Percentiles rank a stretch among this genome's conserved stretches.
Conservation (phyloP, 1,140 invertebrate genomes). For the Anoplophora glabripennis region DNA sequence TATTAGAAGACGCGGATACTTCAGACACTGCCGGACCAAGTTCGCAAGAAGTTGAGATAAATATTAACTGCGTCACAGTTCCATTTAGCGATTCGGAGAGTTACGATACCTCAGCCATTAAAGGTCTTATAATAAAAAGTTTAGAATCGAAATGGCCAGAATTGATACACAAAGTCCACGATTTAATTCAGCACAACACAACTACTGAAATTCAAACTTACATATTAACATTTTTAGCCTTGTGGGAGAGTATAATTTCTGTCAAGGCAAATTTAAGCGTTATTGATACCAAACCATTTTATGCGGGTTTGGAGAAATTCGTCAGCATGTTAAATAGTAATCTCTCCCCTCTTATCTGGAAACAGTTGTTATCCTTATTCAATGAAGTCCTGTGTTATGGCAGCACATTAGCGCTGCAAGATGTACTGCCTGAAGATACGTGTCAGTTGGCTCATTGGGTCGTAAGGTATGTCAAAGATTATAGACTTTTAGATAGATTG, state of each 20-base stretch:
- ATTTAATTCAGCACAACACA: constrained; percentile 57
- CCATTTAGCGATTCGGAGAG: constrained; percentile 73
- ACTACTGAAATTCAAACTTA: constrained; percentile 60
- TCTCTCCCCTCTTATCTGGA: constrained; percentile 77
- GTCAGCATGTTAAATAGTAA: constrained; percentile 69
- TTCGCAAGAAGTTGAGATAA: constrained; percentile 45
- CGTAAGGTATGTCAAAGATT: constrained; percentile 81
- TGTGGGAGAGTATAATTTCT: constrained; percentile 89
- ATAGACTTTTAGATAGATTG: constrained; percentile 68
- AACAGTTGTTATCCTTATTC: constrained; percentile 76
- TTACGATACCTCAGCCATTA: constrained; percentile 76
- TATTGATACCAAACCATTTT: constrained; percentile 84
- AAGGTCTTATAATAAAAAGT: constrained; percentile 80
- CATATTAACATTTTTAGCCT: constrained; percentile 75
- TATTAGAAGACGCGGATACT: constrained; percentile 67
- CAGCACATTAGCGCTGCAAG: constrained; percentile 81
- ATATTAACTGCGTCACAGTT: constrained; percentile 60
- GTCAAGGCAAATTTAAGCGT: constrained; percentile 86
- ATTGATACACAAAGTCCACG: constrained; percentile 65
- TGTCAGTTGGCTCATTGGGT: constrained; percentile 80
- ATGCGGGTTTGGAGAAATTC: constrained; percentile 77
- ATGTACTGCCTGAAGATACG: constrained; percentile 81
- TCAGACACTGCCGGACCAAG: constrained; percentile 44
- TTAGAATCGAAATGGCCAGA: constrained; percentile 78
- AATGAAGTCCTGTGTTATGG: constrained; percentile 89